Evolutionary conservation across 2,797 vertebrate species (phyloP).

Genomic region (Echiichthys vipera): DNA sequence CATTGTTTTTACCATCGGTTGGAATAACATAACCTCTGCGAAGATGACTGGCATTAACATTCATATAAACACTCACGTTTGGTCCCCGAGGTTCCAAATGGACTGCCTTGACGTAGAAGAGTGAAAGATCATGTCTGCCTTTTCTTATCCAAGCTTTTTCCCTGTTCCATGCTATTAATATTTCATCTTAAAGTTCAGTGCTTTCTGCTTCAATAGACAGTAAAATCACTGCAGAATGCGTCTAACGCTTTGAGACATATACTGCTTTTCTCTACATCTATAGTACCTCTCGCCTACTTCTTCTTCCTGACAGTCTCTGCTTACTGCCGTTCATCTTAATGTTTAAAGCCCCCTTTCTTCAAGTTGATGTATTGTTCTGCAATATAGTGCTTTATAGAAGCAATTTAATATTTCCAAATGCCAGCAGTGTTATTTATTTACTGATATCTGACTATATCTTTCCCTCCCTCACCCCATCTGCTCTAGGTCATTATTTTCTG

Average conservation of each 20-base stretch:
- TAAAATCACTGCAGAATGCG: slow-evolving; percentile 81
- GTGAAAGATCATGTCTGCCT: slow-evolving; percentile 75
- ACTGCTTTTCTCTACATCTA: slow-evolving; percentile 70
- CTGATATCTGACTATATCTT: slow-evolving; percentile 60
- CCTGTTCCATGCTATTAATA: slow-evolving; percentile 80
- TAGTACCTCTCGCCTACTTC: slow-evolving; percentile 37
- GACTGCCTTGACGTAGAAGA: slow-evolving; percentile 64
- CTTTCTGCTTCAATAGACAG: slow-evolving; percentile 83
- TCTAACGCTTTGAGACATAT: slow-evolving; percentile 73
- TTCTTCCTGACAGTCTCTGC: slow-evolving; percentile 51
- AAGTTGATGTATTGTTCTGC: slow-evolving; percentile 71
- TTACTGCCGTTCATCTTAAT: slow-evolving; percentile 68
- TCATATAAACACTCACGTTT: slow-evolving; percentile 36
- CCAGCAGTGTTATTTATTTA: slow-evolving; percentile 73
- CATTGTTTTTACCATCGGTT: slow-evolving; percentile 43
- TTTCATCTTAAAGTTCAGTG: slow-evolving; percentile 83
- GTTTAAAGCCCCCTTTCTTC: slow-evolving; percentile 59
- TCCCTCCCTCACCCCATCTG: slow-evolving; percentile 11
- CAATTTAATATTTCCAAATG: slow-evolving; percentile 79
- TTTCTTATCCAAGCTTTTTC: slow-evolving; percentile 73
- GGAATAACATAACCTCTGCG: slow-evolving; percentile 33
- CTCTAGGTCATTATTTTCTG: slow-evolving; percentile 59
- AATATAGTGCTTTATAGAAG: slow-evolving; percentile 64
- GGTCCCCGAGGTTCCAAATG: slow-evolving; percentile 58
- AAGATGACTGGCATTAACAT: slow-evolving; percentile 49